phyloP scores from a whole-genome alignment of 1,140 invertebrate genomes.

The Lepeophtheirus salmonis region DNA sequence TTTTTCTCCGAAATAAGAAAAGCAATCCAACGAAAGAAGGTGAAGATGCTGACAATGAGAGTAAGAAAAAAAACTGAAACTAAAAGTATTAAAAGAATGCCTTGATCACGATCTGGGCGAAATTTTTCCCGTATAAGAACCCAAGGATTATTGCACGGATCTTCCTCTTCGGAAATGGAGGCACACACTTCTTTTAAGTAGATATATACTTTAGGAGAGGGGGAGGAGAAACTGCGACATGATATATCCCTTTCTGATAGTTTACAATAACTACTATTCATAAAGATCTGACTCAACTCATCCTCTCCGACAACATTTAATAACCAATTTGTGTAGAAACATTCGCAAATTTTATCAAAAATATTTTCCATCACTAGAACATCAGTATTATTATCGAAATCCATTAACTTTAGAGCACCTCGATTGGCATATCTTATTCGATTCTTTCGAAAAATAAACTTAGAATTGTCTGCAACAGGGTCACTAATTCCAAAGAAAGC shows the following conservation, averaged over 20 bases:
- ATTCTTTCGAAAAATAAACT: constrained; percentile 7
- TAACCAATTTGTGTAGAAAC: neutral
- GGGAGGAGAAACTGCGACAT: neutral
- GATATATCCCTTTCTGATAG: neutral
- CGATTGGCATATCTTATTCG: constrained; percentile 9
- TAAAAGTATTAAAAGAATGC: constrained; percentile 9
- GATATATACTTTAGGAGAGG: neutral
- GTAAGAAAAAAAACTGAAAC: neutral
- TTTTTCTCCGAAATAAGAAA: neutral
- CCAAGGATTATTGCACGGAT: constrained; percentile 3
- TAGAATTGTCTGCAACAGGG: neutral
- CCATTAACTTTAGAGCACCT: neutral
- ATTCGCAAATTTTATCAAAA: constrained; percentile 4
- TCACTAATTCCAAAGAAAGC: neutral
- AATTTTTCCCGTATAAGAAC: neutral
- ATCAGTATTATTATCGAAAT: neutral
- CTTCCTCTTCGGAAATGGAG: neutral
- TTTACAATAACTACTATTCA: neutral
- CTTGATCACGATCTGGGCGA: neutral
- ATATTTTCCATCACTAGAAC: neutral
- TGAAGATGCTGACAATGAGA: neutral
- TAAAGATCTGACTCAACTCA: neutral
- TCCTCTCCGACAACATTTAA: neutral
- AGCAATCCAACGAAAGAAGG: neutral
- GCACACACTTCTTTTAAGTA: neutral